Conservation (phyloP, 2,113 vertebrate species). For the Psophia crepitans region DNA sequence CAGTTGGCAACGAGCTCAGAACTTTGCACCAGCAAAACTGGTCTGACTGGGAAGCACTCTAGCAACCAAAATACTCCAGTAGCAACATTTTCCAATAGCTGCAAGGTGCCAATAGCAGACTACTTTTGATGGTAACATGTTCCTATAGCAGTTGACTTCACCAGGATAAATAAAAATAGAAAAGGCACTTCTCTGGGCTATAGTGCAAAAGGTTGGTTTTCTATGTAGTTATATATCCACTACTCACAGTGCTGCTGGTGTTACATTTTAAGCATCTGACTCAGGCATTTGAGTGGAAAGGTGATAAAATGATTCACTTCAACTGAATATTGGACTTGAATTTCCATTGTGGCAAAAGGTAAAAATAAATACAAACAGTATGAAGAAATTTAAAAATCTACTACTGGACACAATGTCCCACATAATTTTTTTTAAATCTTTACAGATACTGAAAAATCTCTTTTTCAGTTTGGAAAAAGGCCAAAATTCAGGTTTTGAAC, state of each 20-base stretch:
- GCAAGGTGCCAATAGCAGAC: not conserved
- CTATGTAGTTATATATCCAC: not conserved
- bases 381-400: not conserved
- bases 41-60: not conserved
- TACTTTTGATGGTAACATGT: not conserved
- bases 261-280: conserved; percentile 57
- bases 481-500: not conserved
- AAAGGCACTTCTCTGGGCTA: not conserved
- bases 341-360: not conserved
- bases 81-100: not conserved
- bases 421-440: conserved; percentile 5
- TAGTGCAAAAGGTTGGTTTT: conserved; percentile 26
- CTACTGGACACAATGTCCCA: not conserved
- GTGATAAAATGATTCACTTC: conserved; percentile 15
- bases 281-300: conserved; percentile 31
- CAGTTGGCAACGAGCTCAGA: not conserved
- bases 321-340: not conserved
- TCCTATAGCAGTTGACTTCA: not conserved
- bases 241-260: not conserved
- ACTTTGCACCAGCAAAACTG: not conserved
- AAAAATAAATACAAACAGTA: conserved; percentile 11
- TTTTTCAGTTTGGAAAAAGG: not conserved
- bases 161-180: not conserved
- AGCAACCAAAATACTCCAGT: not conserved
- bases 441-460: not conserved